Evolutionary conservation across 2,797 vertebrate genomes (phyloP).

Genomic region (Coreius guichenoti): DNA sequence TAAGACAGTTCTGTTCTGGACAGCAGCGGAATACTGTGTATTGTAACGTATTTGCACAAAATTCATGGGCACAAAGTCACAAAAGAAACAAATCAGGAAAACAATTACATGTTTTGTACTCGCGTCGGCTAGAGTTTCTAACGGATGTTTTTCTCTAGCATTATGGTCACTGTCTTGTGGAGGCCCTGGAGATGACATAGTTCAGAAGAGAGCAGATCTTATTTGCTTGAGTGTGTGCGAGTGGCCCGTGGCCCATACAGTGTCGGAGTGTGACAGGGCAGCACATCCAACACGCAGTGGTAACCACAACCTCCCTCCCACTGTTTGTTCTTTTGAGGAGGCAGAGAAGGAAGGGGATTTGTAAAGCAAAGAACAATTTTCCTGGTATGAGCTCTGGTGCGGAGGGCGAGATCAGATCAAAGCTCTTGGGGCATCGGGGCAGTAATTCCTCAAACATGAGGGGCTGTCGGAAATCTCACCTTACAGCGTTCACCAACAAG

Average conservation of each 20-base stretch:
- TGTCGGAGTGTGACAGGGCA: conserved; percentile 13
- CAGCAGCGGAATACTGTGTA: neutral
- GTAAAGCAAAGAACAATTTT: conserved; percentile 76
- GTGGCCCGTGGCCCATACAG: neutral
- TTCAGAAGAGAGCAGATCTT: conserved; percentile 36
- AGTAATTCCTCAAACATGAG: conserved; percentile 68
- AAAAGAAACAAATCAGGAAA: neutral
- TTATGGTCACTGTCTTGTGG: conserved; percentile 26
- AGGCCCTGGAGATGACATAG: conserved; percentile 12
- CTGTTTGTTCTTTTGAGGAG: conserved; percentile 37
- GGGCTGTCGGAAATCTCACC: conserved; percentile 58
- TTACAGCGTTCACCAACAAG: neutral
- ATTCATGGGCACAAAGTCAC: neutral
- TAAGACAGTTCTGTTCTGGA: neutral
- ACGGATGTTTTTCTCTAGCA: conserved; percentile 5
- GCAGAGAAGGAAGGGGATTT: conserved; percentile 52
- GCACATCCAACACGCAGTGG: neutral
- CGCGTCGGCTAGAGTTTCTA: neutral
- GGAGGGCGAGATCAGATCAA: conserved; percentile 68
- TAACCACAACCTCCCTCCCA: neutral
- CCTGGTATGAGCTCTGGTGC: conserved; percentile 61
- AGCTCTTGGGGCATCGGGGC: conserved; percentile 49
- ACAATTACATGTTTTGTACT: neutral
- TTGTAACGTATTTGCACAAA: neutral
- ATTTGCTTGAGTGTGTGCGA: conserved; percentile 23